Evolutionary conservation across 2,888 invertebrate genomes (phyloP).

Genomic region (Leptodirus hochenwartii): DNA sequence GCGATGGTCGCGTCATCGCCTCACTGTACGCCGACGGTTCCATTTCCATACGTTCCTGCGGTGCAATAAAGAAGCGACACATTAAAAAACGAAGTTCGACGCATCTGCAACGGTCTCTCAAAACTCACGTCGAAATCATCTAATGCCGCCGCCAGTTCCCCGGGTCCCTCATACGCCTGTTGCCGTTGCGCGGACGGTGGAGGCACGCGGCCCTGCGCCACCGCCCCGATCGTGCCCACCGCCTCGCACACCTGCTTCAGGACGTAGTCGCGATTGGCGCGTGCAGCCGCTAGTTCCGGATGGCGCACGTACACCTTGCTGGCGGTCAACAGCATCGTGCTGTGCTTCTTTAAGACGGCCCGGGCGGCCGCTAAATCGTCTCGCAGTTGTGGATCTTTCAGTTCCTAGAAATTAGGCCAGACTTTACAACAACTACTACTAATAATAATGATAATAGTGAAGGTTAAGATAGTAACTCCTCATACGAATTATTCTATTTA

Average conservation of each 20-base stretch:
- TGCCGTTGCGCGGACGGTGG: slow-evolving; percentile 30
- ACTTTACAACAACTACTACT: too few species aligned
- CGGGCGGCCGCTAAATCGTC: slow-evolving; percentile 92
- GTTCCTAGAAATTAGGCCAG: too few species aligned
- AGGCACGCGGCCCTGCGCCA: slow-evolving; percentile 70
- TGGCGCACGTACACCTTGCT: slow-evolving; percentile 95
- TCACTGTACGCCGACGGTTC: slow-evolving; percentile 88
- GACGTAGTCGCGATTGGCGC: slow-evolving; percentile 91
- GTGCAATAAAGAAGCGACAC: too few species aligned
- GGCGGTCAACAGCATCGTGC: slow-evolving; percentile 88
- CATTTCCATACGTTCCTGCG: slow-evolving; percentile 91
- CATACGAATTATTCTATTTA: too few species aligned
- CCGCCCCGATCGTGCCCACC: slow-evolving; percentile 84
- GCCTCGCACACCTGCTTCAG: slow-evolving; percentile 89
- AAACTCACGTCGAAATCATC: slow-evolving; percentile 83
- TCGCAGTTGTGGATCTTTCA: slow-evolving; percentile 77
- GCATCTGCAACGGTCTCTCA: background rate
- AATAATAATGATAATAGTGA: too few species aligned
- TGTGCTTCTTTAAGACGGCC: slow-evolving; percentile 90
- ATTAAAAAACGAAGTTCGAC: too few species aligned
- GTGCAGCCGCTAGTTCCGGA: slow-evolving; percentile 90
- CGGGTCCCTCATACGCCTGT: slow-evolving; percentile 71
- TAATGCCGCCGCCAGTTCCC: slow-evolving; percentile 84
- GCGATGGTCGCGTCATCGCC: slow-evolving; percentile 72
- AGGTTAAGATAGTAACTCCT: too few species aligned